Evolutionary conservation across 2,113 vertebrate genomes (phyloP).

Genomic region (Phoxinus phoxinus): DNA sequence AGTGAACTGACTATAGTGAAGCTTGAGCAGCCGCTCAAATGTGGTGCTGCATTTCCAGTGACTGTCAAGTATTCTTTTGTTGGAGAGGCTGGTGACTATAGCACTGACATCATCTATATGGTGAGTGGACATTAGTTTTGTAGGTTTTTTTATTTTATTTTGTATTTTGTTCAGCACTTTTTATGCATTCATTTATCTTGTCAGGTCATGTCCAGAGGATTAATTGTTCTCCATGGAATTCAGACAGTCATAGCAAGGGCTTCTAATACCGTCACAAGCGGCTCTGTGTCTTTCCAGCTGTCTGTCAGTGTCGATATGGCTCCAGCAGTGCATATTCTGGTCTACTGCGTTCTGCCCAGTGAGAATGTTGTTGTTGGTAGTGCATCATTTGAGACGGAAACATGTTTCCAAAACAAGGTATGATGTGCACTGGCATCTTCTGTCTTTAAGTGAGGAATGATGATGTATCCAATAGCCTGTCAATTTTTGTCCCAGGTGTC

Average conservation of each 20-base stretch:
- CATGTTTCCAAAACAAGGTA: conserved; percentile 87
- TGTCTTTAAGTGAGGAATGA: neutral
- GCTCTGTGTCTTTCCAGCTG: too few species aligned
- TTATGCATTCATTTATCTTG: too few species aligned
- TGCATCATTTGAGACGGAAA: conserved; percentile 56
- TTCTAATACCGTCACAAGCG: too few species aligned
- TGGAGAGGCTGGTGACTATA: conserved; percentile 57
- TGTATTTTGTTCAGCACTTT: too few species aligned
- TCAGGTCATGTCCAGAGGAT: too few species aligned
- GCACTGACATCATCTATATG: conserved; percentile 65
- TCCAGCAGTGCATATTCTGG: conserved; percentile 56
- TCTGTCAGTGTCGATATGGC: conserved; percentile 69
- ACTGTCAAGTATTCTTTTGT: conserved; percentile 65
- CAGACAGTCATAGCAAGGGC: too few species aligned
- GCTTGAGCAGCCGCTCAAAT: conserved; percentile 55
- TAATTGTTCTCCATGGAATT: conserved; percentile 71
- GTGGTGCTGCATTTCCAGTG: conserved; percentile 54
- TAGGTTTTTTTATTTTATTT: too few species aligned
- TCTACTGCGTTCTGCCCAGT: neutral
- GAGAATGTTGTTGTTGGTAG: neutral
- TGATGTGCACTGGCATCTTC: neutral
- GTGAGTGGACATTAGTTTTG: too few species aligned
- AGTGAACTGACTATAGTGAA: conserved; percentile 66
- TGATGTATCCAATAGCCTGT: neutral
- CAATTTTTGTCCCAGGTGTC: conserved; percentile 67